Conservation (phyloP, 2,888 invertebrate genomes). For the Meteorus colon region DNA sequence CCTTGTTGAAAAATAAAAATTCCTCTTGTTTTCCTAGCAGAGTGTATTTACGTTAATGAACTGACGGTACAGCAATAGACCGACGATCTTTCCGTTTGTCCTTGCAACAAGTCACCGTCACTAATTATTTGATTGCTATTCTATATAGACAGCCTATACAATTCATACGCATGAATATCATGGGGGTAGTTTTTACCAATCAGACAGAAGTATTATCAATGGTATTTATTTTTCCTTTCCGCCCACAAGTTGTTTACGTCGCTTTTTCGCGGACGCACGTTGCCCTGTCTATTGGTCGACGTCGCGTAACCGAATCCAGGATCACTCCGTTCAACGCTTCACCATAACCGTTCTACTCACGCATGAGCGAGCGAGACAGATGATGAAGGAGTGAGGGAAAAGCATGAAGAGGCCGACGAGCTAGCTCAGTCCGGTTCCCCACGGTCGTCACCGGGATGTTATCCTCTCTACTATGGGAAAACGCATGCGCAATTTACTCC, state of each 20-base stretch:
- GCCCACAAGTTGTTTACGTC: conserved; percentile 17
- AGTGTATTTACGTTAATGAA: background rate
- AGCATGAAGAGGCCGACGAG: conserved; percentile 57
- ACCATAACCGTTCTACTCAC: conserved; percentile 19
- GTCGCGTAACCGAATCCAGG: conserved; percentile 2
- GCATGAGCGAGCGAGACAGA: conserved; percentile 13
- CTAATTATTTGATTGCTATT: background rate
- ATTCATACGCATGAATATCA: background rate
- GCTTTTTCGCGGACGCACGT: conserved; percentile 12
- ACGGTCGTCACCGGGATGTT: conserved; percentile 62
- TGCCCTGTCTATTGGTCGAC: background rate
- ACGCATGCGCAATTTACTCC: conserved; percentile 64
- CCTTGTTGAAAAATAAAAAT: background rate
- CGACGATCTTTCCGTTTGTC: background rate
- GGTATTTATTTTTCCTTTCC: background rate
- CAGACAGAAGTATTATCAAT: background rate
- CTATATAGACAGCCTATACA: background rate
- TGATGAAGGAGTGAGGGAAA: conserved; percentile 22
- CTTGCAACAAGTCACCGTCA: background rate
- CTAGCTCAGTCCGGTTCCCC: conserved; percentile 71
- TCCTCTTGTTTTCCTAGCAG: background rate
- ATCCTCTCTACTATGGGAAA: conserved; percentile 61
- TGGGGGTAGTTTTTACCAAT: background rate
- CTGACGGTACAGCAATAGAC: too few species aligned
- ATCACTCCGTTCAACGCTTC: background rate